phyloP scores from a whole-genome alignment of 2,113 vertebrate genomes.

The Ammodytes marinus region DNA sequence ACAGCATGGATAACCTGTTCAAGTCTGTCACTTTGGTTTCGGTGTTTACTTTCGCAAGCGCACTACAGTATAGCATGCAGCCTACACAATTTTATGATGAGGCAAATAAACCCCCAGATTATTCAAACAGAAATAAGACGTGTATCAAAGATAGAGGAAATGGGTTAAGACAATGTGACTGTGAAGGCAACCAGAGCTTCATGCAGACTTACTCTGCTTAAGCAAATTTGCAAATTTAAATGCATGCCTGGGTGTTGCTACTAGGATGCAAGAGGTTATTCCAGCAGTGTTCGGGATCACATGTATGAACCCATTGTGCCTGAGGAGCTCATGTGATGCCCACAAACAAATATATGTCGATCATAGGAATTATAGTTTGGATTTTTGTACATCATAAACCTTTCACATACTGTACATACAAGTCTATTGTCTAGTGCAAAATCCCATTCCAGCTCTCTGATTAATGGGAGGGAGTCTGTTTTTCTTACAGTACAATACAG shows the following conservation, averaged over 20 bases:
- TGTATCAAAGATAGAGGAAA: neutral
- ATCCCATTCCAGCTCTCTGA: neutral
- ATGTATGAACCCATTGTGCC: neutral
- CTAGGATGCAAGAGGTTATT: neutral
- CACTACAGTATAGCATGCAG: neutral
- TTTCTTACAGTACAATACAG: conserved; percentile 11
- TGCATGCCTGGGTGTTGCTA: neutral
- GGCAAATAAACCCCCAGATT: neutral
- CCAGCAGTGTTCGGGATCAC: neutral
- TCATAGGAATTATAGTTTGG: conserved; percentile 11
- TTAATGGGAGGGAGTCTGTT: conserved; percentile 2
- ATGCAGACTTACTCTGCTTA: neutral
- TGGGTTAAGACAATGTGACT: neutral
- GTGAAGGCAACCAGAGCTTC: neutral
- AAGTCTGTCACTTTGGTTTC: neutral
- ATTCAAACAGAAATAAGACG: neutral
- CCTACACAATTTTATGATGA: neutral
- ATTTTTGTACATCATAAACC: neutral
- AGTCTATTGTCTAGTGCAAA: neutral
- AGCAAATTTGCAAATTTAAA: neutral
- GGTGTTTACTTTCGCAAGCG: neutral
- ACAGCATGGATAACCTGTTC: too few species aligned
- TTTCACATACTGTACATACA: neutral
- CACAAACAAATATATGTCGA: neutral
- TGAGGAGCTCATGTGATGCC: neutral